These are phyloP conservation scores for Phalangium opilio DNA, from an alignment of 2,888 invertebrate genomes.

Conservation along the genomic window DNA sequence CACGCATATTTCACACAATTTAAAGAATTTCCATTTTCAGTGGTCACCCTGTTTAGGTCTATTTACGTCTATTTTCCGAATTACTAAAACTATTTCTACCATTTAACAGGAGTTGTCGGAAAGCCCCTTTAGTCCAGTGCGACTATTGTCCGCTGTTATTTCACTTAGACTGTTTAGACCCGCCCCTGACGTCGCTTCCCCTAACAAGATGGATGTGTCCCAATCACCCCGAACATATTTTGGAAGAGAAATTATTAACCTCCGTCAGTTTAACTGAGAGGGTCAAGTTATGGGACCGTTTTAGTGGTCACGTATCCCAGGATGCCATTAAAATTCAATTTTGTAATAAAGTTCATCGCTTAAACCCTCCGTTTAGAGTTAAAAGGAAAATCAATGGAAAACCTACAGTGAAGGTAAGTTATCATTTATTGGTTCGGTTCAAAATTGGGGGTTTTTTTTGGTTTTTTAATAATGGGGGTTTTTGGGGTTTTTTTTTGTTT, in stretches of 20 bases:
- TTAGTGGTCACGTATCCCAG: conserved; percentile 54
- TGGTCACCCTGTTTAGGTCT: too few relatives aligned
- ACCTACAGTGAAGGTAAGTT: conserved; percentile 1
- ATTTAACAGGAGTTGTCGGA: conserved; percentile 54
- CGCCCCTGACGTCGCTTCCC: conserved; percentile 75
- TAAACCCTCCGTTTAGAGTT: conserved; percentile 55
- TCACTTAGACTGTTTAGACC: conserved; percentile 87
- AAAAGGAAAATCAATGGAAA: conserved; percentile 21
- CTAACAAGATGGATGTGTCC: conserved; percentile 95
- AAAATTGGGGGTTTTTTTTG: too few relatives aligned
- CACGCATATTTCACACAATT: too few relatives aligned
- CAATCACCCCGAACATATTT: conserved; percentile 78
- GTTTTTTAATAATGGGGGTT: too few relatives aligned
- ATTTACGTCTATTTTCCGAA: neutral
- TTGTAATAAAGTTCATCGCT: conserved; percentile 55
- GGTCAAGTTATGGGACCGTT: conserved; percentile 72
- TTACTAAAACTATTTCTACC: conserved; percentile 1
- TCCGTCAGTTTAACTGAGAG: conserved; percentile 73
- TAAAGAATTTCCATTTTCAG: too few relatives aligned
- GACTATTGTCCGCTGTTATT: conserved; percentile 82
- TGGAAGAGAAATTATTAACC: conserved; percentile 68
- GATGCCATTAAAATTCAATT: conserved; percentile 75
- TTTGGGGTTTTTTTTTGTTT: too few relatives aligned
- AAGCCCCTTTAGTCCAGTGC: conserved; percentile 71
- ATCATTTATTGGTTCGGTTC: too few relatives aligned